Percentiles rank a stretch among this genome's conserved stretches.
phyloP scores from a whole-genome alignment of 2,113 vertebrate genomes.

The Pavo muticus region DNA sequence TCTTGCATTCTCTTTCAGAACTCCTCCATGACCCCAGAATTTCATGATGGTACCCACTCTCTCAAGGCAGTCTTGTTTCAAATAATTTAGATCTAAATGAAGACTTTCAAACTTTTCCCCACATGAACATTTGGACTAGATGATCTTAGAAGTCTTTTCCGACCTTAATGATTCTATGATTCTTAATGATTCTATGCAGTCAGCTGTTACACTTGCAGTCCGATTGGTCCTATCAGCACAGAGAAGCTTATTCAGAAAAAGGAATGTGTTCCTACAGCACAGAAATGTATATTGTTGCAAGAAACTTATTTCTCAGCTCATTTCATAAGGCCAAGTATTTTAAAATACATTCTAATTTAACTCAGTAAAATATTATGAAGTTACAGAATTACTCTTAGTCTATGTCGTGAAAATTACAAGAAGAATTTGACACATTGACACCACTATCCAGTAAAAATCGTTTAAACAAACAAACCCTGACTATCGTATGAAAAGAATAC shows the following conservation, averaged over 20 bases:
- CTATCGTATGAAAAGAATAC: neutral
- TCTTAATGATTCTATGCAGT: neutral
- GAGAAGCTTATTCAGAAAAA: neutral
- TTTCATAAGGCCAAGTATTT: neutral
- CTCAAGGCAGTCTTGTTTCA: neutral
- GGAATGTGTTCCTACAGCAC: neutral
- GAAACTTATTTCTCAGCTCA: neutral
- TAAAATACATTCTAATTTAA: neutral
- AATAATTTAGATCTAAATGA: neutral
- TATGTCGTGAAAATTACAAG: neutral
- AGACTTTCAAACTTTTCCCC: neutral
- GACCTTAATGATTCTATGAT: too few species aligned
- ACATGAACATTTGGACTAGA: too few species aligned
- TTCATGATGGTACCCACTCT: neutral
- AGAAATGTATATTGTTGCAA: neutral
- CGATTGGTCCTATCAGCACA: neutral
- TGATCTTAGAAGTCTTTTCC: too few species aligned
- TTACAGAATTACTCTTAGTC: neutral
- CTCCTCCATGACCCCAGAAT: fast-evolving
- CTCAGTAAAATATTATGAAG: neutral
- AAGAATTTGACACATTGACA: neutral
- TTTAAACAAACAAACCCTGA: neutral
- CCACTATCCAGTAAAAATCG: neutral
- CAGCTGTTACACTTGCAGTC: neutral
- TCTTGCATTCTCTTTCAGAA: fast-evolving